These are phyloP conservation scores for Entomobrya multifasciata DNA, from an alignment of 2,888 invertebrate genomes.

Conservation along the genomic window DNA sequence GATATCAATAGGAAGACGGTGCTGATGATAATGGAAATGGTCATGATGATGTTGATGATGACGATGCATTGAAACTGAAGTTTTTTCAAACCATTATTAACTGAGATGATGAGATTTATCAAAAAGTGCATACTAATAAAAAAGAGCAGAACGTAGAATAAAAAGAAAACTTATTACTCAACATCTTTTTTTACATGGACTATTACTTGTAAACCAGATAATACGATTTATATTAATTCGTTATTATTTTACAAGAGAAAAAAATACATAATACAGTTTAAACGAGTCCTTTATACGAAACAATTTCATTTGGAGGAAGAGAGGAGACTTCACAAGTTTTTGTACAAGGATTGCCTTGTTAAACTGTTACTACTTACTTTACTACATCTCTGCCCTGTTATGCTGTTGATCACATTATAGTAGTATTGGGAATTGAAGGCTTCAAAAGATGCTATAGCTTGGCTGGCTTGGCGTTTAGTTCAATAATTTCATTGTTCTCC, in stretches of 20 bases:
- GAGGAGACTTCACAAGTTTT: too few species aligned
- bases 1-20: conserved; percentile 55
- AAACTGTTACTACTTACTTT: neutral
- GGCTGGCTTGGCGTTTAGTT: conserved; percentile 32
- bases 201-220: conserved; percentile 35
- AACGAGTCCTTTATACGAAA: neutral
- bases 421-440: conserved; percentile 13
- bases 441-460: neutral
- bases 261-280: conserved; percentile 28
- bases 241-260: conserved; percentile 6
- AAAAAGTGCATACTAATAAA: conserved; percentile 13
- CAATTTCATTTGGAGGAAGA: neutral
- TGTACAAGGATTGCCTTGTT: neutral
- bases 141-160: conserved; percentile 42
- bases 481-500: conserved; percentile 52
- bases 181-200: conserved; percentile 33
- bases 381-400: neutral
- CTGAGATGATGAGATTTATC: conserved; percentile 6
- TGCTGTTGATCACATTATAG: conserved; percentile 8
- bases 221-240: conserved; percentile 57
- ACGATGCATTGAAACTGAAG: conserved; percentile 46
- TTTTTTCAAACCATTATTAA: conserved; percentile 41
- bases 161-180: conserved; percentile 53
- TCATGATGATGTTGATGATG: conserved; percentile 52
- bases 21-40: too few species aligned